Evolutionary conservation across 2,113 vertebrate species (phyloP).

Genomic region (Zosterops lateralis): DNA sequence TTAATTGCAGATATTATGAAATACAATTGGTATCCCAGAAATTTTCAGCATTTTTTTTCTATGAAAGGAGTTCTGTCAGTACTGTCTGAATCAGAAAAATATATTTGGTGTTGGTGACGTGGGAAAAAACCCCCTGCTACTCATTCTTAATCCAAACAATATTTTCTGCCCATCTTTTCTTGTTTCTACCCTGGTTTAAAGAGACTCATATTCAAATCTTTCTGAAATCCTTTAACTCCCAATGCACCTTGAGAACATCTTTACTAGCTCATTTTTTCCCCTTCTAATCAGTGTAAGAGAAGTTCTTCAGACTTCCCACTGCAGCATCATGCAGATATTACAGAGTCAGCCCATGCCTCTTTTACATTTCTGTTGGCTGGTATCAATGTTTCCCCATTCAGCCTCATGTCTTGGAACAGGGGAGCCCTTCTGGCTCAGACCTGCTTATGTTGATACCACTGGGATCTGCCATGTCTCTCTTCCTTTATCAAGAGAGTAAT

Average conservation of each 20-base stretch:
- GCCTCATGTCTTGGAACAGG: background rate
- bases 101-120: background rate
- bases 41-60: constrained; percentile 9
- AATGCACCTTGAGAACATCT: background rate
- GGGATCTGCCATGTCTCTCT: background rate
- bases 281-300: background rate
- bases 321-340: background rate
- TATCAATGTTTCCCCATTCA: background rate
- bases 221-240: background rate
- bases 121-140: background rate
- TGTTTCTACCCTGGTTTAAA: background rate
- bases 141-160: background rate
- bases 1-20: constrained; percentile 46
- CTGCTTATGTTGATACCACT: fast-evolving
- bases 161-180: background rate
- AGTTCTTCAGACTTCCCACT: background rate
- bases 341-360: background rate
- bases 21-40: constrained; percentile 24
- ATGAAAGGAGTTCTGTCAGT: background rate
- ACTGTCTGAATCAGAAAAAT: background rate
- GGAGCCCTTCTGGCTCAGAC: background rate
- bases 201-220: background rate
- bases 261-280: background rate
- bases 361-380: background rate
- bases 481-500: background rate